These are phyloP conservation scores for Sapayoa aenigma DNA, from an alignment of 2,113 vertebrate genomes.

Conservation along the genomic window DNA sequence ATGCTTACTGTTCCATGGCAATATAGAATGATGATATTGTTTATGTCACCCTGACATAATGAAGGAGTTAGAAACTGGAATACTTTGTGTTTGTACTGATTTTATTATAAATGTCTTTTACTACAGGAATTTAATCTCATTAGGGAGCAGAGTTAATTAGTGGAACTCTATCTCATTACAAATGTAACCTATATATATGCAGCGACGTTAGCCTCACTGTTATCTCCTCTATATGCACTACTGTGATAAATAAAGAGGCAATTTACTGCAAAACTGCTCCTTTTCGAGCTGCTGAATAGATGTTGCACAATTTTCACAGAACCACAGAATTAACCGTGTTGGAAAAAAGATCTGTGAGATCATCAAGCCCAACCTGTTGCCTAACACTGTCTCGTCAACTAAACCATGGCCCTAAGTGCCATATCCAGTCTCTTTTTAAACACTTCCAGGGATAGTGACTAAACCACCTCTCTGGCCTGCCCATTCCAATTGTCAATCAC, in stretches of 20 bases:
- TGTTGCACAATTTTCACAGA: not conserved
- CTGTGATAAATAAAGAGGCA: constrained; percentile 11
- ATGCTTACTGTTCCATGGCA: not conserved
- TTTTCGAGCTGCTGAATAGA: not conserved
- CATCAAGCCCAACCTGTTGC: too few species aligned
- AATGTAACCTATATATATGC: not conserved
- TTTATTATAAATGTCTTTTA: not conserved
- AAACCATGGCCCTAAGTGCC: too few species aligned
- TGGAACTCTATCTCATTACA: not conserved
- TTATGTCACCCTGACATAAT: not conserved
- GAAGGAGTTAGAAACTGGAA: not conserved
- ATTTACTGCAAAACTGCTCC: not conserved
- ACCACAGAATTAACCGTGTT: too few species aligned
- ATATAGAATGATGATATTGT: not conserved
- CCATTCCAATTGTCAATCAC: too few species aligned
- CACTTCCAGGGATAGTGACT: too few species aligned
- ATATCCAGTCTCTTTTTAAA: too few species aligned
- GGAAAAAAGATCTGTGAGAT: too few species aligned
- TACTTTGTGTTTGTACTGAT: not conserved
- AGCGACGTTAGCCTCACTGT: not conserved
- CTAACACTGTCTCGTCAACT: too few species aligned
- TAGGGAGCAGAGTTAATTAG: constrained; percentile 22
- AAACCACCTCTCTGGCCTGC: too few species aligned
- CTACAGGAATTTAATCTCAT: not conserved
- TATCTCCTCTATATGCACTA: not conserved